A percentile compares a stretch with the other conserved stretches of the same genome.
phyloP scores from a whole-genome alignment of 2,888 invertebrate species.

The Scaptomyza caliginosa region DNA sequence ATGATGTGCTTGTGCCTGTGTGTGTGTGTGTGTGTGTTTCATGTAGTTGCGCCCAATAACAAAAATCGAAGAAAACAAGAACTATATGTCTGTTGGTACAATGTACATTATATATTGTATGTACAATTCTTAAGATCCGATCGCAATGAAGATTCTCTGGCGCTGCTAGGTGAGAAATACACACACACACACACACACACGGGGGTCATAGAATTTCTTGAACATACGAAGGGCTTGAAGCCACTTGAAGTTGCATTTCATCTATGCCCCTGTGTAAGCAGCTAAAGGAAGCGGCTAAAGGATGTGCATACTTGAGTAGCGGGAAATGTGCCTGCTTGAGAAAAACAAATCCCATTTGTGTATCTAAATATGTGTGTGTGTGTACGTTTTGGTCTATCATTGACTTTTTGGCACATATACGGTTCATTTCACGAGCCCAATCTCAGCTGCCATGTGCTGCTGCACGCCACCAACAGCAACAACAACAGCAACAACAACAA shows the following conservation, averaged over 20 bases:
- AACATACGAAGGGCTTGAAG: slow-evolving; percentile 9
- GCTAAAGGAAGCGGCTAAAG: slow-evolving; percentile 55
- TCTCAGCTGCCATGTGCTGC: slow-evolving; percentile 49
- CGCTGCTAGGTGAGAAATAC: slow-evolving; percentile 62
- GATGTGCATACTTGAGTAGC: slow-evolving; percentile 65
- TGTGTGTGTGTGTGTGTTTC: slow-evolving; percentile 12
- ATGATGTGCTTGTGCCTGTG: slow-evolving; percentile 4
- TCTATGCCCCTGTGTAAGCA: slow-evolving; percentile 3
- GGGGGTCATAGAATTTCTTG: slow-evolving; percentile 46
- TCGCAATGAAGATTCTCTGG: slow-evolving; percentile 32
- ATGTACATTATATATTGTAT: slow-evolving; percentile 8
- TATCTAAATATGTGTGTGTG: not conserved
- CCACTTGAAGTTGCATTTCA: slow-evolving; percentile 43
- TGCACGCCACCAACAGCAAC: slow-evolving; percentile 29
- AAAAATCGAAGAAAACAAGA: slow-evolving; percentile 53
- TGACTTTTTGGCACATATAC: slow-evolving; percentile 64
- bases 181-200: slow-evolving; percentile 1
- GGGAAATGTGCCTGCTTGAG: slow-evolving; percentile 44
- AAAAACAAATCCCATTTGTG: slow-evolving; percentile 31
- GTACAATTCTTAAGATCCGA: not conserved
- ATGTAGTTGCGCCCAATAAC: slow-evolving; percentile 17
- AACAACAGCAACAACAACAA: slow-evolving; percentile 11
- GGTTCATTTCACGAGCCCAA: slow-evolving; percentile 55
- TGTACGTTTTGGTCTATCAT: slow-evolving; percentile 39
- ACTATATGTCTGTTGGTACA: slow-evolving; percentile 5